These are phyloP conservation scores for Hippasteria phrygiana DNA, from an alignment of 53 echinoderm and acorn worm species.

Conservation along the genomic window DNA sequence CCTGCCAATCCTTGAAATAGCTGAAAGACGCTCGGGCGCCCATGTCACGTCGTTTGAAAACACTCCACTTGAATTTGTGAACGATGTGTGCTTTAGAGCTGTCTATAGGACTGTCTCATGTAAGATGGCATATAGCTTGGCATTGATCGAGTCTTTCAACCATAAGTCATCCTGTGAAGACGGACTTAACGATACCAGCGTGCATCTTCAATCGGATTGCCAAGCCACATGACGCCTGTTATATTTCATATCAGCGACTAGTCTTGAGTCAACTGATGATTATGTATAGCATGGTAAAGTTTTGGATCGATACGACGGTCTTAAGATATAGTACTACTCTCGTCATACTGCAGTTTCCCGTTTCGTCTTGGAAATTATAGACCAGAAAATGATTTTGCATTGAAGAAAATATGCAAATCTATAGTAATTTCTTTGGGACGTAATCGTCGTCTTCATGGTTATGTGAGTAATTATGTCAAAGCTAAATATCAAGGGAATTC, in stretches of 20 bases:
- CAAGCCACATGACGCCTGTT: background rate
- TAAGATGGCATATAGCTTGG: background rate
- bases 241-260: background rate
- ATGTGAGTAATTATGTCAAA: no score
- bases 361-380: no score
- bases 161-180: background rate
- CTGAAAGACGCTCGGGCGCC: background rate
- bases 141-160: background rate
- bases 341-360: no score
- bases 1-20: background rate
- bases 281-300: background rate
- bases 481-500: no score
- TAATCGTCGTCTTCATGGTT: no score
- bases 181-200: background rate
- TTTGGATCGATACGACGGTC: background rate
- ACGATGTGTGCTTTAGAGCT: background rate
- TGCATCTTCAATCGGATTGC: background rate
- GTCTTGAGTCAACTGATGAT: background rate
- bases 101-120: background rate
- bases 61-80: background rate
- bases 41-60: background rate
- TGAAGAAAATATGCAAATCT: no score
- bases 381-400: no score
- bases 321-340: background rate
- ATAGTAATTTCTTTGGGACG: no score